A percentile compares a stretch with the other conserved stretches of the same genome.
These are phyloP conservation scores for Australoheros scitulus DNA, from an alignment of 2,113 vertebrate genomes.

Conservation along the genomic window DNA sequence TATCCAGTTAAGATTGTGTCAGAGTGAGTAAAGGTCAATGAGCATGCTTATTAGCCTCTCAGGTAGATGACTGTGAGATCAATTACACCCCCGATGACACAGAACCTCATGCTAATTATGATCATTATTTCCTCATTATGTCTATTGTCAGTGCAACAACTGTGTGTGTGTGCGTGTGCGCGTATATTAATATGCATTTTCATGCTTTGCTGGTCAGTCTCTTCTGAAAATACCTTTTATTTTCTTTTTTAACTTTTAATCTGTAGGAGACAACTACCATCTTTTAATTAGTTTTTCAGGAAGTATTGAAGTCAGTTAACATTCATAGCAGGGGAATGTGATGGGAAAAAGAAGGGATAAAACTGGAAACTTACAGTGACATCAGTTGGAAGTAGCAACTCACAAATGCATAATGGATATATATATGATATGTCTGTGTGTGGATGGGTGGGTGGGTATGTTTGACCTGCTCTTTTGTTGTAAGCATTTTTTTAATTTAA, in stretches of 20 bases:
- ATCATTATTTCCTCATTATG: constrained; percentile 58
- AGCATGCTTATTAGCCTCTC: constrained; percentile 31
- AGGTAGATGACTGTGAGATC: constrained; percentile 39
- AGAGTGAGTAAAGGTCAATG: constrained; percentile 32
- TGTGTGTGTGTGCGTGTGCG: not conserved
- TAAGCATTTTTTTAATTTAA: no score
- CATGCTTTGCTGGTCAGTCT: constrained; percentile 2
- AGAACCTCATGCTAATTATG: constrained; percentile 53
- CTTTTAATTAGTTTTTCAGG: not conserved
- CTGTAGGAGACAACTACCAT: not conserved
- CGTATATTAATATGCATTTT: not conserved
- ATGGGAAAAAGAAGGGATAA: not conserved
- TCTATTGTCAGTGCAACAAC: constrained; percentile 16
- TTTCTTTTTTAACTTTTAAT: not conserved
- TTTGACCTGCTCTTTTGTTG: no score
- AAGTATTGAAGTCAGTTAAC: not conserved
- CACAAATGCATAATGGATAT: not conserved
- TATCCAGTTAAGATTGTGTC: not conserved
- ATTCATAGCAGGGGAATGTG: not conserved
- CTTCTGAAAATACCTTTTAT: not conserved
- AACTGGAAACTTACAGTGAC: not conserved
- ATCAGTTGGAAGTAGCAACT: not conserved
- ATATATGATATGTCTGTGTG: no score
- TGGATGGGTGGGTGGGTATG: no score
- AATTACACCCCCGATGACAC: constrained; percentile 56